Conservation (phyloP, 2,888 invertebrate genomes). For the Cheilosia urbana region DNA sequence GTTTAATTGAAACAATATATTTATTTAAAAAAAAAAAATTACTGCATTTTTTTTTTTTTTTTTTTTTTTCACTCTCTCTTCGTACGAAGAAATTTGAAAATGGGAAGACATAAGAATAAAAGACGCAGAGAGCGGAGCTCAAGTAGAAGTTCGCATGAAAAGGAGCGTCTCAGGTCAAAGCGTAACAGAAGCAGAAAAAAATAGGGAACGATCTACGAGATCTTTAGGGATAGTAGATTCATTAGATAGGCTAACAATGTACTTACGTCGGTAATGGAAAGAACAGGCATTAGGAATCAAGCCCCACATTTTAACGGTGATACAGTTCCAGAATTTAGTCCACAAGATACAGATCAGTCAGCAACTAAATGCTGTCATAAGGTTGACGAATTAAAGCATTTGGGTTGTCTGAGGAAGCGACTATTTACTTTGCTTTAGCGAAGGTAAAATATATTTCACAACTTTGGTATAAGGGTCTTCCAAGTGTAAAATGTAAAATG, state of each 20-base stretch:
- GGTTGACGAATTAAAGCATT: constrained; percentile 42
- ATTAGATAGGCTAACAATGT: constrained; percentile 5
- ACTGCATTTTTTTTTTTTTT: too few species aligned
- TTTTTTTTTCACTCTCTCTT: too few species aligned
- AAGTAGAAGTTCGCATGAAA: too few species aligned
- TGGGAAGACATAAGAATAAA: too few species aligned
- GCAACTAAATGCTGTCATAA: constrained; percentile 33
- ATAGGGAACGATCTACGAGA: background rate
- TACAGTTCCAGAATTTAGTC: constrained; percentile 36
- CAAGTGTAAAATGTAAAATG: constrained; percentile 28
- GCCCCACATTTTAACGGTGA: constrained; percentile 11
- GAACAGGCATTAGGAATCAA: background rate
- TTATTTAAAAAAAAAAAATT: too few species aligned
- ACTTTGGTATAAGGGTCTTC: constrained; percentile 42
- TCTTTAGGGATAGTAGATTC: background rate
- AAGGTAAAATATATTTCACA: constrained; percentile 23
- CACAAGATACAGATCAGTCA: constrained; percentile 35
- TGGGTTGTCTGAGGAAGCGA: constrained; percentile 49
- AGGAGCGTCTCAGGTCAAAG: too few species aligned
- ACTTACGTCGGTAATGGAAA: constrained; percentile 2
- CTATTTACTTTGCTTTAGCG: constrained; percentile 24
- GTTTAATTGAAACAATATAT: too few species aligned
- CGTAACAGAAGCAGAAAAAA: too few species aligned
- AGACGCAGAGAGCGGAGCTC: too few species aligned
- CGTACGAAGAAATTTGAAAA: too few species aligned